phyloP scores from a whole-genome alignment of 2,113 vertebrate species.

The Nothobranchius furzeri region DNA sequence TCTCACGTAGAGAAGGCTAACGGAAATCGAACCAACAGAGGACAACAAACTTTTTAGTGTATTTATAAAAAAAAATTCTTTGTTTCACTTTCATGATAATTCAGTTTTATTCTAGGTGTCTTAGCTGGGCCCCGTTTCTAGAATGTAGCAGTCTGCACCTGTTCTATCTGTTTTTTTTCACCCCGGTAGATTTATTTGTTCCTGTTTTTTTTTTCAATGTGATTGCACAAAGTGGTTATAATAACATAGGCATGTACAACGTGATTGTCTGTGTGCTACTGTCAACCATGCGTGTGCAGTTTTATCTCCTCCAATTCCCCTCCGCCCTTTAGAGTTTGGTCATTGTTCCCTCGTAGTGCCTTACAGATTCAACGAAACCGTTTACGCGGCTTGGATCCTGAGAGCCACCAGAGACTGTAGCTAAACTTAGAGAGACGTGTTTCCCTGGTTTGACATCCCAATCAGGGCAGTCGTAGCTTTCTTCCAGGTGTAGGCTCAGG shows the following conservation, averaged over 20 bases:
- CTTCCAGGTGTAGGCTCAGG: slow-evolving; percentile 77
- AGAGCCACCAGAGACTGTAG: slow-evolving; percentile 80
- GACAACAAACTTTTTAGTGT: slow-evolving; percentile 81
- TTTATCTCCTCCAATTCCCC: slow-evolving; percentile 81
- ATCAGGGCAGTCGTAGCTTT: slow-evolving; percentile 64
- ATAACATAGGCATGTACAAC: slow-evolving; percentile 90
- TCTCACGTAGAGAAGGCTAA: slow-evolving; percentile 72
- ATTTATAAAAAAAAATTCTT: slow-evolving; percentile 77
- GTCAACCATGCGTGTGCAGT: slow-evolving; percentile 83
- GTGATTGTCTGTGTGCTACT: slow-evolving; percentile 86
- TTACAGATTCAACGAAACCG: slow-evolving; percentile 89
- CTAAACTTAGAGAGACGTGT: slow-evolving; percentile 57
- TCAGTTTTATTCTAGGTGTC: slow-evolving; percentile 76
- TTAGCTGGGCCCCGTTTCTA: slow-evolving; percentile 81
- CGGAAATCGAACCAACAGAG: slow-evolving; percentile 80
- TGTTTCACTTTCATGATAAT: slow-evolving; percentile 71
- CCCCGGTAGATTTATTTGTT: slow-evolving; percentile 87
- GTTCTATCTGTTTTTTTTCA: slow-evolving; percentile 77
- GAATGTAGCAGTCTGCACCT: slow-evolving; percentile 90
- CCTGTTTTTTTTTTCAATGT: slow-evolving; percentile 78
- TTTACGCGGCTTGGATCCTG: slow-evolving; percentile 86
- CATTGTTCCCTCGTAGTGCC: slow-evolving; percentile 98
- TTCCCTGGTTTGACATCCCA: slow-evolving; percentile 65
- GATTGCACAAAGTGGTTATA: slow-evolving; percentile 92
- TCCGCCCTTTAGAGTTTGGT: slow-evolving; percentile 83